Percentiles rank a stretch among this genome's conserved stretches.
Evolutionary conservation across 2,888 invertebrate genomes (phyloP).

Genomic region (Andrena chrysosceles): DNA sequence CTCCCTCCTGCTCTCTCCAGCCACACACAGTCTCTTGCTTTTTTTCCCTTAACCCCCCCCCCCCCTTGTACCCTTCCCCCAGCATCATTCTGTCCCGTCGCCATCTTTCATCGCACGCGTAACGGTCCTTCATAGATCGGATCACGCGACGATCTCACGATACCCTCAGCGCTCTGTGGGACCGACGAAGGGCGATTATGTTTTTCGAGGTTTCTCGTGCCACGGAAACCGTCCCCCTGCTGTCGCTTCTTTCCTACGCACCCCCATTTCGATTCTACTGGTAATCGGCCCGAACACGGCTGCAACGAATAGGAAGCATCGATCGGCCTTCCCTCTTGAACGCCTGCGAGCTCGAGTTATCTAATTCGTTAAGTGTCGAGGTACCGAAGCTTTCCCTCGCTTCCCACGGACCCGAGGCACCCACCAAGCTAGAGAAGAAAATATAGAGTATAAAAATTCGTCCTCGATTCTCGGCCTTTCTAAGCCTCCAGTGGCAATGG

Average conservation of each 20-base stretch:
- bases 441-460: too few relatives aligned
- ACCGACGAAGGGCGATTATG: conserved; percentile 35
- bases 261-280: conserved; percentile 27
- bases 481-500: too few relatives aligned
- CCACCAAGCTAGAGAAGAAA: too few relatives aligned
- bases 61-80: not conserved
- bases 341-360: conserved; percentile 3
- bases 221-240: conserved; percentile 29
- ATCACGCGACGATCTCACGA: conserved; percentile 76
- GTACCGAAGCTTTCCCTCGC: too few relatives aligned
- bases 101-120: conserved; percentile 61
- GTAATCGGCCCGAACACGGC: conserved; percentile 28
- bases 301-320: conserved; percentile 54
- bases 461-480: too few relatives aligned
- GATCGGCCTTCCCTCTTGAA: conserved; percentile 35
- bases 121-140: conserved; percentile 74
- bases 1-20: conserved; percentile 51
- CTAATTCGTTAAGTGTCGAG: conserved; percentile 57
- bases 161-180: conserved; percentile 54
- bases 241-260: not conserved
- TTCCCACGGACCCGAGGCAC: too few relatives aligned
- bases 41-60: conserved; percentile 35
- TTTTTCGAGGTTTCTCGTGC: conserved; percentile 63
- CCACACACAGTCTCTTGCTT: conserved; percentile 43
- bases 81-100: not conserved